A percentile compares a stretch with the other conserved stretches of the same genome.
Evolutionary conservation across 2,888 invertebrate species (phyloP).

Genomic region (Lasioglossum zephyrum): DNA sequence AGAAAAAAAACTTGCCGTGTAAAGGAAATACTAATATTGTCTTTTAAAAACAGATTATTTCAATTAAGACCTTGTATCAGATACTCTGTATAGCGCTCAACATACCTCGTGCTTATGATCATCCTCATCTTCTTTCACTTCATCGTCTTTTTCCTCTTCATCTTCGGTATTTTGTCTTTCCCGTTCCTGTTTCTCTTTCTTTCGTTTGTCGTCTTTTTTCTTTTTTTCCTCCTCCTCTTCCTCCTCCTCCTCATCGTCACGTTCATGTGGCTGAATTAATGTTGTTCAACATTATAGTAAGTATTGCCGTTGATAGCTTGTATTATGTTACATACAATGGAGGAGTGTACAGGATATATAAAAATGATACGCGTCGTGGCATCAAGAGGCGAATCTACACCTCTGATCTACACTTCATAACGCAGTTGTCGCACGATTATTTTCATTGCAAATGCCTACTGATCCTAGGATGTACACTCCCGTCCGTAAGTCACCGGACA

Average conservation of each 20-base stretch:
- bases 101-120: conserved; percentile 75
- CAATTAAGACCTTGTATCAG: neutral
- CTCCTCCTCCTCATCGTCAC: conserved; percentile 79
- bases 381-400: neutral
- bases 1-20: conserved; percentile 6
- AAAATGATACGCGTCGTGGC: neutral
- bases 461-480: neutral
- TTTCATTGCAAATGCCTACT: neutral
- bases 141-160: conserved; percentile 84
- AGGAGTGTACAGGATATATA: conserved; percentile 17
- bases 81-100: neutral
- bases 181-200: conserved; percentile 84
- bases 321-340: conserved; percentile 1
- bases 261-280: conserved; percentile 73
- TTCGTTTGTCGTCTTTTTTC: conserved; percentile 80
- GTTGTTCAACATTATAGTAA: conserved; percentile 56
- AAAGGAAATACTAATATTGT: neutral
- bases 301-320: conserved; percentile 33
- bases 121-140: conserved; percentile 76
- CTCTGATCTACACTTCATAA: neutral
- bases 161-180: conserved; percentile 87
- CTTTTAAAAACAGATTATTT: neutral
- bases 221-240: conserved; percentile 80
- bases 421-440: too few species aligned
- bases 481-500: too few species aligned